Evolutionary conservation across 2,888 invertebrate species (phyloP).

Genomic region (Harpalus rubripes): DNA sequence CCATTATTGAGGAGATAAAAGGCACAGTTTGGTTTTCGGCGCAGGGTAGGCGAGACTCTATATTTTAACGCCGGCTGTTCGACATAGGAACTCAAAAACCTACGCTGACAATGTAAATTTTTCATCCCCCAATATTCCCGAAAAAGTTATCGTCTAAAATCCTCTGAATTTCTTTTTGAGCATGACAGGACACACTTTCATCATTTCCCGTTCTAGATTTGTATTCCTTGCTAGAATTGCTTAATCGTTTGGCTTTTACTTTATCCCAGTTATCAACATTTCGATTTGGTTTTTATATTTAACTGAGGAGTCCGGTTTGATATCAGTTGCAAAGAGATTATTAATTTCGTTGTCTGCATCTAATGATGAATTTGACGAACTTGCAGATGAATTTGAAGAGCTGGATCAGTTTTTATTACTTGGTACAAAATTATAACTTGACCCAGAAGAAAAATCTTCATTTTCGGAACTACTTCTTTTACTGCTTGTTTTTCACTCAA

Average conservation of each 20-base stretch:
- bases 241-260: conserved; percentile 62
- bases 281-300: conserved; percentile 48
- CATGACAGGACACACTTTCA: conserved; percentile 17
- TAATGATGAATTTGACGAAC: not conserved
- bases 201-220: conserved; percentile 56
- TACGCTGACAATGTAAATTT: conserved; percentile 66
- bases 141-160: conserved; percentile 66
- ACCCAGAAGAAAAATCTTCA: conserved; percentile 54
- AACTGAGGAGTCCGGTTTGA: conserved; percentile 17
- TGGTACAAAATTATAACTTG: conserved; percentile 56
- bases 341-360: conserved; percentile 14
- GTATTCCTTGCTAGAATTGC: conserved; percentile 52
- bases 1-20: conserved; percentile 45
- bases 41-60: not conserved
- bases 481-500: not conserved
- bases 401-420: conserved; percentile 36
- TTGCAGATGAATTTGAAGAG: not conserved
- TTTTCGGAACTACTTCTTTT: conserved; percentile 7
- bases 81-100: conserved; percentile 63
- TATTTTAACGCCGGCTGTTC: conserved; percentile 62
- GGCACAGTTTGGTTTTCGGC: not conserved
- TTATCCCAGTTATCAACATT: conserved; percentile 57
- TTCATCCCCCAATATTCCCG: conserved; percentile 62
- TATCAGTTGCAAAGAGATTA: conserved; percentile 19
- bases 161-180: conserved; percentile 24